Evolutionary conservation across 2,888 invertebrate genomes (phyloP), one percentile per base, ranked within the genome.

Genomic region (Cheilosia variabilis): DNA sequence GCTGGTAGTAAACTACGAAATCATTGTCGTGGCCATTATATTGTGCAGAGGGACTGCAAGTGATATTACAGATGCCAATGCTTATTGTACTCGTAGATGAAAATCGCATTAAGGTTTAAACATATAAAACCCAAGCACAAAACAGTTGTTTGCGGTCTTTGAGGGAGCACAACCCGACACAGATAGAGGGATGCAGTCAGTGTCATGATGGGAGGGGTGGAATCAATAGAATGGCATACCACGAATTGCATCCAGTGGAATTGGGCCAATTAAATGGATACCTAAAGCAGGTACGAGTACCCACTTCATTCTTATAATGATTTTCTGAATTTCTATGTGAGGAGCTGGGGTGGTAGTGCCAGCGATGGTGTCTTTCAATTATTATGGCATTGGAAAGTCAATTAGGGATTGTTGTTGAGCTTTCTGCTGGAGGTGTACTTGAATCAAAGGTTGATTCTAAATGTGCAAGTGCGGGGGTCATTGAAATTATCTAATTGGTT

Each of bases 251-350:
- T 57, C 68, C 34, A 66, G 45, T 73, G 69, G 69, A 71, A 80
- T 76, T 80, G 80, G 45, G 66, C 80, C 84, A 84, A 84, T 84
- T 84, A 84, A 84, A 84, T 71, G 80, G 75, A 84, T 84, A 84
- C 81, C 81, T 71, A 4, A 13, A 4, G 9, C 19, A 19, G 17
- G 7, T 17, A 60, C 19, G 27, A 68, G 41, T 17, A n/a, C 7
- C 22, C 43, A 52, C 37, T 37, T 4, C 60, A 52, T 62, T 72
- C 50, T n/a, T 37, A 50, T 41, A 72, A 76, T 75, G 55, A 43
- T 66, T 80, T 47, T 63, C 27, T 65, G 45, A 45, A 65, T 65
- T 58, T 58, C 79, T 45, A 58, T 43, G 24, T 72, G 66, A 31
- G 47, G 13, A 43, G 50, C 37, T 22, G 27, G 65, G 6, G 37